Base-by-base conservation (phyloP, 1,140 invertebrate genomes). In the Phenacoccus solenopsis region DNA sequence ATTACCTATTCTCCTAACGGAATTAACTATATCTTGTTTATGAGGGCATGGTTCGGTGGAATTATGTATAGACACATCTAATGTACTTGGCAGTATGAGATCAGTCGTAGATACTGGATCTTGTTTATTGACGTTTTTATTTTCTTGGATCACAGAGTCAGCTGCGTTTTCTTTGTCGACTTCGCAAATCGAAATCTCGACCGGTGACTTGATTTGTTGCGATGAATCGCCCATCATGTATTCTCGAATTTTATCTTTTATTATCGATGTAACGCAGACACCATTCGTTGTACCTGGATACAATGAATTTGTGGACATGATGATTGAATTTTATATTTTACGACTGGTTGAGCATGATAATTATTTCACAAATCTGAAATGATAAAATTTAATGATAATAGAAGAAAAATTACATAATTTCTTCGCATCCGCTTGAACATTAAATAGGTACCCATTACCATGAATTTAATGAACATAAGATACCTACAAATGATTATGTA, bases 161-260 rank as follows among this genome's bases (percentile, higher is more conserved):
- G 10, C 20, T 30, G n/a, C n/a, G n/a, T 38, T 30, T 24, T 57
- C 21, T n/a, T 16, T 13, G 1, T 59, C 56, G 16, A 25, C 5
- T 30, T 4, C 30, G 68, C 67, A 64, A 22, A 64, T 64, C 4
- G 35, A 20, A 22, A 56, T 59, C 10, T 22, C 25, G 7, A 20
- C n/a, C 25, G 27, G 28, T 20, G 25, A 20, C 10, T 22, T 30
- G 21, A 30, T 21, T 56, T 49, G 30, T 5, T 67, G 69, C 1
- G 64, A 27, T 28, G 70, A 32, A 16, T 69, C 72, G 30, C 70
- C 69, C 22, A 73, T 56, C 72, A 73, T 73, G 59, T 73, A 73
- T 61, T 73, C 72, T 13, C 72, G 70, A 22, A 73, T 73, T 25
- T 73, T 73, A 59, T 73, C 72, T 38, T 73, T 73, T 38, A 73